Percentiles rank a stretch among this genome's conserved stretches.
These are phyloP conservation scores for Oreochromis grahami DNA, from an alignment of 2,797 vertebrate species.

Conservation along the genomic window DNA sequence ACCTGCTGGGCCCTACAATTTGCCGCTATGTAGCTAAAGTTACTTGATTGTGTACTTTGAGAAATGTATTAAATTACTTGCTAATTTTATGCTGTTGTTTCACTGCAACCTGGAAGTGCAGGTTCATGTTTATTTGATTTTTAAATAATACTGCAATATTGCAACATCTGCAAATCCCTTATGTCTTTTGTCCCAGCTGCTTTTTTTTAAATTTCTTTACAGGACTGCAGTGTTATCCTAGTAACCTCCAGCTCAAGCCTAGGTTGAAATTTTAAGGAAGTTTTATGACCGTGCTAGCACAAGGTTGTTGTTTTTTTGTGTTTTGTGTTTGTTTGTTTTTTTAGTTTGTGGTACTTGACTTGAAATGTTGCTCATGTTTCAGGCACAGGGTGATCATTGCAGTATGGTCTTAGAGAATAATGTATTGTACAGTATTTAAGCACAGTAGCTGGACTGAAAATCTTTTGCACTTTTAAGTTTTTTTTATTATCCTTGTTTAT, in stretches of 20 bases:
- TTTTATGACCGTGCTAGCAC: background rate
- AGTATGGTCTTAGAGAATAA: background rate
- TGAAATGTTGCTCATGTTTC: background rate
- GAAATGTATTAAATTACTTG: background rate
- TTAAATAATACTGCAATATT: background rate
- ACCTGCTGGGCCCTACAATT: background rate
- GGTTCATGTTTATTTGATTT: background rate
- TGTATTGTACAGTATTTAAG: constrained; percentile 52
- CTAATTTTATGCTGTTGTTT: background rate
- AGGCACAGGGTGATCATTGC: background rate
- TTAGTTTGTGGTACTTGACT: background rate
- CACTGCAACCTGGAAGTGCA: background rate
- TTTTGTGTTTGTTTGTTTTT: background rate
- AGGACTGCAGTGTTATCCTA: background rate
- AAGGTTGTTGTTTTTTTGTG: background rate
- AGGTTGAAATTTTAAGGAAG: background rate
- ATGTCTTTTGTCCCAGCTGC: background rate
- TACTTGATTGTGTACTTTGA: background rate
- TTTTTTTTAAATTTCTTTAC: background rate
- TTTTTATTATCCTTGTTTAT: background rate
- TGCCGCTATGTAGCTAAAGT: background rate
- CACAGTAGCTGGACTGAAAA: background rate
- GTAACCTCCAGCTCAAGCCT: background rate
- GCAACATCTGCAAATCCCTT: background rate
- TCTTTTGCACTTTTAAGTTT: constrained; percentile 44